Percentiles rank a stretch among this genome's conserved stretches.
phyloP scores from a whole-genome alignment of 2,113 vertebrate species.

The Nesospiza acunhae region DNA sequence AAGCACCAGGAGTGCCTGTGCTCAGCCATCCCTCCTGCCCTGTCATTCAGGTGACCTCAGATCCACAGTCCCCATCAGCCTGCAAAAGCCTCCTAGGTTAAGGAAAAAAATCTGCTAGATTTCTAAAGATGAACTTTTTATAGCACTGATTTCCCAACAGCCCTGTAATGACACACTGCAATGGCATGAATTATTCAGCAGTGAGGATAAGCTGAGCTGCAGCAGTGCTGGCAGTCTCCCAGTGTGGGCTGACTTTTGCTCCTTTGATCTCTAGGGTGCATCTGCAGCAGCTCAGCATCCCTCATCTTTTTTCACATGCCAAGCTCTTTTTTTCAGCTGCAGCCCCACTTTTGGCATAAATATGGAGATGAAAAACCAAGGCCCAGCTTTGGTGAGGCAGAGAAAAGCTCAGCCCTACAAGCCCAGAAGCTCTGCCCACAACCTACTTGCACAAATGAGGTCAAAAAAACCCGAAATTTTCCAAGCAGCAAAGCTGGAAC shows the following conservation, averaged over 20 bases:
- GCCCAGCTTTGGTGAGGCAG: neutral
- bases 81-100: neutral
- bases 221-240: neutral
- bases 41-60: neutral
- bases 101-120: neutral
- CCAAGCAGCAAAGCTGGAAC: neutral
- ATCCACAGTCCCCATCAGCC: neutral
- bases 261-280: neutral
- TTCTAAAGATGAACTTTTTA: neutral
- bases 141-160: neutral
- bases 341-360: neutral
- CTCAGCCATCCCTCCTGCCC: fast-evolving
- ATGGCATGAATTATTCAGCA: neutral
- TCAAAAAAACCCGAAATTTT: neutral
- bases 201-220: neutral
- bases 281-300: neutral
- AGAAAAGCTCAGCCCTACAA: neutral
- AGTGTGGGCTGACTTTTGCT: neutral
- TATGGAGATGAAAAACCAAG: neutral
- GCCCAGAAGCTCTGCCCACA: neutral
- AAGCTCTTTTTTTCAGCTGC: neutral
- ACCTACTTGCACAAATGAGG: neutral
- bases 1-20: neutral
- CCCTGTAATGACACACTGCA: neutral
- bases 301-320: neutral